Evolutionary conservation across 1,140 invertebrate genomes (phyloP).

Genomic region (Euwallacea similis): DNA sequence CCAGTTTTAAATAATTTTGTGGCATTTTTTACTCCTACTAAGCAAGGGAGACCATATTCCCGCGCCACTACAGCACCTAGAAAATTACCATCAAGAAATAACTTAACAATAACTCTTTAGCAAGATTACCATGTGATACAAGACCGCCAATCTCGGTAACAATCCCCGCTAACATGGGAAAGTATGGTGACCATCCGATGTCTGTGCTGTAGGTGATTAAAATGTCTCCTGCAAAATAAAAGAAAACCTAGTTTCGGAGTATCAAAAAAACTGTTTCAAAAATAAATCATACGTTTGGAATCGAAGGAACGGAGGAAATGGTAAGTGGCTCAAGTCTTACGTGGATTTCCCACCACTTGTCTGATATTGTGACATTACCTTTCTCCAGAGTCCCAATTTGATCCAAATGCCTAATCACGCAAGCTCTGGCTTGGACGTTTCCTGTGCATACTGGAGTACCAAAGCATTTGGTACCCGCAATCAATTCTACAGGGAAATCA

Average conservation of each 20-base stretch:
- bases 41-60: slow-evolving; percentile 83
- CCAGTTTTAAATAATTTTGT: slow-evolving; percentile 72
- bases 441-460: slow-evolving; percentile 76
- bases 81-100: neutral
- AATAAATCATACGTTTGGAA: too few species aligned
- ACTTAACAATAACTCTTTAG: neutral
- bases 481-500: slow-evolving; percentile 8
- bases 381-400: slow-evolving; percentile 48
- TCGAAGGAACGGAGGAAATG: too few species aligned
- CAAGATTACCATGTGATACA: slow-evolving; percentile 73
- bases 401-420: slow-evolving; percentile 64
- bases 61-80: slow-evolving; percentile 83
- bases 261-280: neutral
- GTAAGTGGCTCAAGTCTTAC: too few species aligned
- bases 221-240: slow-evolving; percentile 65
- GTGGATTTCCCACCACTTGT: neutral
- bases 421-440: slow-evolving; percentile 65
- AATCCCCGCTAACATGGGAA: slow-evolving; percentile 76
- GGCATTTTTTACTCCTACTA: slow-evolving; percentile 72
- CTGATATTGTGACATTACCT: slow-evolving; percentile 36
- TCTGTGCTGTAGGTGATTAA: slow-evolving; percentile 79
- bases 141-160: slow-evolving; percentile 85
- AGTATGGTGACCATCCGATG: slow-evolving; percentile 87
- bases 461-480: slow-evolving; percentile 51
- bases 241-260: neutral